Percentiles rank a stretch among this genome's conserved stretches.
phyloP scores from a whole-genome alignment of 2,888 invertebrate genomes.

The Pachycephus smyrnensis region DNA sequence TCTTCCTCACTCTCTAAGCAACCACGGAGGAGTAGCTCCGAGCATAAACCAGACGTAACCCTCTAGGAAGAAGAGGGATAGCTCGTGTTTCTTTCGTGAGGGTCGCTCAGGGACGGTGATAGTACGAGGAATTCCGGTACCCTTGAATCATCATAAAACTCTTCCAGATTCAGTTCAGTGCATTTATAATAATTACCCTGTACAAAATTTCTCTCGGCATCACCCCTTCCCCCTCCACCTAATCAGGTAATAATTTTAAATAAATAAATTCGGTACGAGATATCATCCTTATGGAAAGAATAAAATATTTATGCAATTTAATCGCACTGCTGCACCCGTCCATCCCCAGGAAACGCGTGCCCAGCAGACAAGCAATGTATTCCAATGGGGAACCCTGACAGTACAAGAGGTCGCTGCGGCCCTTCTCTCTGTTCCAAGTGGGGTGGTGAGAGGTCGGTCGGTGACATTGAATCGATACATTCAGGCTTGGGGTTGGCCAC shows the following conservation, averaged over 20 bases:
- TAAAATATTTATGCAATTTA: no score
- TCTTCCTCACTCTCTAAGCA: not conserved
- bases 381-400: not conserved
- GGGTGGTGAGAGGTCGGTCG: conserved; percentile 34
- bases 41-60: not conserved
- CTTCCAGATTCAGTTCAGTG: not conserved
- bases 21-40: not conserved
- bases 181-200: not conserved
- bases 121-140: not conserved
- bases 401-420: not conserved
- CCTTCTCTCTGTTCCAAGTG: not conserved
- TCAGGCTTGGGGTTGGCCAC: conserved; percentile 1
- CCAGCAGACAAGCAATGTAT: not conserved
- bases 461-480: conserved; percentile 44
- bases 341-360: not conserved
- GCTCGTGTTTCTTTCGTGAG: not conserved
- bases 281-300: no score
- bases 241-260: no score
- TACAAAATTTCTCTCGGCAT: no score
- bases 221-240: no score
- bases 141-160: not conserved
- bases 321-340: not conserved
- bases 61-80: not conserved
- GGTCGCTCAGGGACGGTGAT: not conserved
- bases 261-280: no score